These are phyloP conservation scores for Petrocephalus microphthalmus DNA, from an alignment of 2,113 vertebrate species.

Conservation along the genomic window DNA sequence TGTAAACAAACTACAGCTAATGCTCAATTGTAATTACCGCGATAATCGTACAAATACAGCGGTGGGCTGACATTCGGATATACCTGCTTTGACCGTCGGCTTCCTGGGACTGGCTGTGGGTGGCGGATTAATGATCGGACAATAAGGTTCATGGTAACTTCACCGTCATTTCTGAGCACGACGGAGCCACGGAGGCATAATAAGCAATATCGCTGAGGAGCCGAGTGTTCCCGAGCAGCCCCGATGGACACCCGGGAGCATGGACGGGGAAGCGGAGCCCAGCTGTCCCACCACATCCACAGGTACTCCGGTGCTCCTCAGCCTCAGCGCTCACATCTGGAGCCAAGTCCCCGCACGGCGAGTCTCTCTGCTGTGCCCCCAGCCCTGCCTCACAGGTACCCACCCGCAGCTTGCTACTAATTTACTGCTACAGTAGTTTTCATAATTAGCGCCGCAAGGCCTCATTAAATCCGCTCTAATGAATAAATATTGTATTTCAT, in stretches of 20 bases:
- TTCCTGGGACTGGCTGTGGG: background rate
- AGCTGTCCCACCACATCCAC: conserved; percentile 43
- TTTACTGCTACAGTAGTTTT: conserved; percentile 99
- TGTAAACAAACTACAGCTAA: background rate
- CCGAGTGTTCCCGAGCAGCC: background rate
- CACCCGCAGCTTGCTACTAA: conserved; percentile 75
- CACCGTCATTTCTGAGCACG: background rate
- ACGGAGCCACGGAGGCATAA: background rate
- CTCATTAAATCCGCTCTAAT: conserved; percentile 99
- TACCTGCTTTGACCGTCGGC: background rate
- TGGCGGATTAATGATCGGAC: background rate
- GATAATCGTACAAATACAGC: background rate
- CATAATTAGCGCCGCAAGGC: conserved; percentile 99
- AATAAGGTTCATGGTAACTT: background rate
- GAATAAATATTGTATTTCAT: conserved; percentile 99
- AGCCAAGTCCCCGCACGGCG: conserved; percentile 77
- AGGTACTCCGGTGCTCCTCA: conserved; percentile 62
- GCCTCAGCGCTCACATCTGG: conserved; percentile 70
- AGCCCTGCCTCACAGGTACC: conserved; percentile 66
- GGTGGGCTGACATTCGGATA: background rate
- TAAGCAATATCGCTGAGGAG: background rate
- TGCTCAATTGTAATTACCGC: background rate
- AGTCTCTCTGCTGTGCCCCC: conserved; percentile 55
- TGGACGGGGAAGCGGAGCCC: background rate
- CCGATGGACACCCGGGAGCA: background rate